Evolutionary conservation across 2,113 vertebrate species (phyloP).

Genomic region (Phylloscopus trochiloides): DNA sequence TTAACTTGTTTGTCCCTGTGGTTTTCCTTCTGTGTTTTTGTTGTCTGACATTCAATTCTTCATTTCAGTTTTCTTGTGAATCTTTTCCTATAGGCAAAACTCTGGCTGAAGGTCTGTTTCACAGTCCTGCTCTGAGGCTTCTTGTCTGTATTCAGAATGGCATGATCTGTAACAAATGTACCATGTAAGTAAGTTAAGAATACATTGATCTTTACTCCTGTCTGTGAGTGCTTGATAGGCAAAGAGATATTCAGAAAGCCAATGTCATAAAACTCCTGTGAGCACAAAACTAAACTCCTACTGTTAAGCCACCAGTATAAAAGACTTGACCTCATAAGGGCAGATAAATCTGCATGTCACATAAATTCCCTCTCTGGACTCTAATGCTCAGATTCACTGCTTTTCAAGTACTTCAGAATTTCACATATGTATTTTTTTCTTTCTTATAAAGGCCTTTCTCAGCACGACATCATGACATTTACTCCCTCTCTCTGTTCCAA

Average conservation of each 20-base stretch:
- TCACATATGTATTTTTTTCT: neutral
- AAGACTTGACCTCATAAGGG: neutral
- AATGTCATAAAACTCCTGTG: neutral
- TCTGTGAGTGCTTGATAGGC: neutral
- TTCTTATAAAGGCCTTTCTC: neutral
- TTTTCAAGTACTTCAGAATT: neutral
- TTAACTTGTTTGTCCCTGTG: neutral
- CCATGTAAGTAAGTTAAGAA: constrained; percentile 39
- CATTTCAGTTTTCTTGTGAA: neutral
- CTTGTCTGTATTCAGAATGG: neutral
- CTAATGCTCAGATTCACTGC: neutral
- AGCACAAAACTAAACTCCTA: neutral
- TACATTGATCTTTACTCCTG: constrained; percentile 16
- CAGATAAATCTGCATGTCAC: neutral
- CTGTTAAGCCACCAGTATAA: neutral
- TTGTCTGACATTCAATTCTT: neutral
- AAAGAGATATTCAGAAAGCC: neutral
- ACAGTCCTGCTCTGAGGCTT: neutral
- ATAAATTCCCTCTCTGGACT: neutral
- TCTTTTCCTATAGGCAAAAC: neutral
- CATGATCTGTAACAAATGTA: constrained; percentile 31
- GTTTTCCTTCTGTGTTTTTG: neutral
- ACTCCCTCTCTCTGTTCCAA: neutral
- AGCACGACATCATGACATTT: neutral
- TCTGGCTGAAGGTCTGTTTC: neutral